A percentile compares a stretch with the other conserved stretches of the same genome.
Conservation (phyloP, 2,113 vertebrate genomes). For the Vireo altiloquus region DNA sequence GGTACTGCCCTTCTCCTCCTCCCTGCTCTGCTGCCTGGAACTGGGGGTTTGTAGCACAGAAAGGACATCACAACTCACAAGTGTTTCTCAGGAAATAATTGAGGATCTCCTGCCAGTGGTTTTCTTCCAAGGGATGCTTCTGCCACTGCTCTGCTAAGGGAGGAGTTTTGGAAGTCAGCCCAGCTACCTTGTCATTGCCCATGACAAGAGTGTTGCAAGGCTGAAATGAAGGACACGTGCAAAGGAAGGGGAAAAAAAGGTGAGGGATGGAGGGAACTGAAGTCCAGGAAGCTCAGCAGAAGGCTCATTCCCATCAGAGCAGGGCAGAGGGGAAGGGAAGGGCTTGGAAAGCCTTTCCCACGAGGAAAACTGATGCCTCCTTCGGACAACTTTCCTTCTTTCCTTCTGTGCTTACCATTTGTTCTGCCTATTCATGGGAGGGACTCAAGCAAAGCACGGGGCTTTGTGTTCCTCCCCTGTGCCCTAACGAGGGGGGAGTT, state of each 20-base stretch:
- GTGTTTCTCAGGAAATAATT: background rate
- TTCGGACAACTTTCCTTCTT: slow-evolving; percentile 24
- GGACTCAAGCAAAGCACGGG: slow-evolving; percentile 30
- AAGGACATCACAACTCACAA: background rate
- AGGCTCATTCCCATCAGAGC: slow-evolving; percentile 20
- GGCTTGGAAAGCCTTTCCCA: slow-evolving; percentile 44
- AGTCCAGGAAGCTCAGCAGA: background rate
- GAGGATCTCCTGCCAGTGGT: background rate
- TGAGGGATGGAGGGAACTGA: background rate
- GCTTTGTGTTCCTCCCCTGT: background rate
- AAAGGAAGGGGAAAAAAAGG: background rate
- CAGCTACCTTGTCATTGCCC: background rate
- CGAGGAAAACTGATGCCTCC: slow-evolving; percentile 16
- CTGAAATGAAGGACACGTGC: background rate
- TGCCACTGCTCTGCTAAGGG: background rate
- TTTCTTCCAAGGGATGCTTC: background rate
- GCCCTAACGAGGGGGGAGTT: slow-evolving; percentile 60
- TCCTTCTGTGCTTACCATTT: slow-evolving; percentile 23
- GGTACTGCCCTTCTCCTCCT: background rate
- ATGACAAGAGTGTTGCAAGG: background rate
- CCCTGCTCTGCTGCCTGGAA: background rate
- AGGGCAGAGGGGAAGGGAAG: slow-evolving; percentile 36
- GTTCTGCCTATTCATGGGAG: slow-evolving; percentile 52
- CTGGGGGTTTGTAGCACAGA: background rate
- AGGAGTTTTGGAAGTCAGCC: background rate